Evolutionary conservation across 1,140 invertebrate genomes (phyloP).

Genomic region (Drosophila ogumai): DNA sequence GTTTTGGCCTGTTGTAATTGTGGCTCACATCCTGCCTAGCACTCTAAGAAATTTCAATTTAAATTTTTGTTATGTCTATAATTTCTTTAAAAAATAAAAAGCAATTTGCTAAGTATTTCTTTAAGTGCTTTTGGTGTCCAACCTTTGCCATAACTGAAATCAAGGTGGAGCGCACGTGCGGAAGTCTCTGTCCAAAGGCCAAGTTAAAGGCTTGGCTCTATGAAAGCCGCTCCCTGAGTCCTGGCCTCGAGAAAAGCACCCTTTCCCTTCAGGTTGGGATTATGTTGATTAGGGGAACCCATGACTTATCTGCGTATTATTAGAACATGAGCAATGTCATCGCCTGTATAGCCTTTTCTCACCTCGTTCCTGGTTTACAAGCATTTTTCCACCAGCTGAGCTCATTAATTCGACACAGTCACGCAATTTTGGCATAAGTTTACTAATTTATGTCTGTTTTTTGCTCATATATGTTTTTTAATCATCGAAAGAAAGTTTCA

Average conservation of each 20-base stretch:
- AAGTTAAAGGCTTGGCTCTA: conserved; percentile 67
- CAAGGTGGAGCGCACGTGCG: conserved; percentile 55
- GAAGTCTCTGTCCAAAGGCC: conserved; percentile 19
- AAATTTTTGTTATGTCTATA: no score
- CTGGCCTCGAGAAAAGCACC: conserved; percentile 58
- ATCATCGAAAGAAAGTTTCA: conserved; percentile 37
- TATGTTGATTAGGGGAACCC: conserved; percentile 31
- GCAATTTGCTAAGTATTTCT: conserved; percentile 4
- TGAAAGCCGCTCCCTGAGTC: conserved; percentile 59
- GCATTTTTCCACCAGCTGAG: conserved; percentile 11
- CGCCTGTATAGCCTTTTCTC: conserved; percentile 49
- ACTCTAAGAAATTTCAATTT: conserved; percentile 20
- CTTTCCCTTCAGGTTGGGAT: background rate
- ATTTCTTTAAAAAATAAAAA: no score
- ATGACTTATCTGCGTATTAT: conserved; percentile 62
- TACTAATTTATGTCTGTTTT: conserved; percentile 57
- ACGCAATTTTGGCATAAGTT: conserved; percentile 69
- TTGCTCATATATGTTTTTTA: conserved; percentile 60
- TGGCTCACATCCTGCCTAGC: conserved; percentile 30
- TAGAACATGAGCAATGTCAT: conserved; percentile 70
- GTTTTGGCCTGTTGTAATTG: background rate
- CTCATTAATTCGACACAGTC: conserved; percentile 50
- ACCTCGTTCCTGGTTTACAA: conserved; percentile 31
- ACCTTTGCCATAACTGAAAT: conserved; percentile 41
- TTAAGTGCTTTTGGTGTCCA: conserved; percentile 12